Base-by-base conservation (phyloP, 2,797 vertebrate genomes). In the Arnoldichthys spilopterus region DNA sequence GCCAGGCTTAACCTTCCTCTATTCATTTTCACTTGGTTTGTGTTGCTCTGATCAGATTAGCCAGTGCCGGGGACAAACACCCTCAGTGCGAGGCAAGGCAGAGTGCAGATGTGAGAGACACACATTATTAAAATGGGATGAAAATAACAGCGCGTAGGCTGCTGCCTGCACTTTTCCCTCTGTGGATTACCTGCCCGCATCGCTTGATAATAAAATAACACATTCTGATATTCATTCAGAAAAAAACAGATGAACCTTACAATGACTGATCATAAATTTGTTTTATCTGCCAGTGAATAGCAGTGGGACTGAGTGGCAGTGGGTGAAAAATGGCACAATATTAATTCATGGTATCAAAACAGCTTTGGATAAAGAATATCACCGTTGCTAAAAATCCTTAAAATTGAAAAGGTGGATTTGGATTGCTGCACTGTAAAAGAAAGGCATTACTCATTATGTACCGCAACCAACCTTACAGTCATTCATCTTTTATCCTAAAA, bases 101-200 rank as follows among this genome's bases (percentile, higher is more conserved):
- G 70, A 58, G 24, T 56, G 30, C 62, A 80, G 67, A 74, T 9
- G 18, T 78, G 32, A 72, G 76, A 56, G 45, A 72, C 24, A 66
- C 20, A 18, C n/a, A 16, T 76, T 77, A 82, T 79, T 84, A 81
- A 81, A 84, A 86, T 79, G 49, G 58, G 49, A 78, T 67, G 59
- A 40, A 84, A 76, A 78, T 69, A 68, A 77, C 58, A 69, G 59
- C 30, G 32, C 30, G 43, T 11, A 18, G 80, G 43, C 69, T 72
- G 47, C 47, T 63, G 64, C 16, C 40, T 37, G 37, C 28, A 11
- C 4, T 61, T 72, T n/a, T 72, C 8, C n/a, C 63, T 73, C 2
- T 0, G 6, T 64, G 70, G 11, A 32, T 72, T 80, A 62, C 71
- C 63, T 67, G 13, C 49, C 37, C 20, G 32, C 74, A 58, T 73